phyloP scores from a whole-genome alignment of 2,113 vertebrate genomes.

The Elachura formosa region DNA sequence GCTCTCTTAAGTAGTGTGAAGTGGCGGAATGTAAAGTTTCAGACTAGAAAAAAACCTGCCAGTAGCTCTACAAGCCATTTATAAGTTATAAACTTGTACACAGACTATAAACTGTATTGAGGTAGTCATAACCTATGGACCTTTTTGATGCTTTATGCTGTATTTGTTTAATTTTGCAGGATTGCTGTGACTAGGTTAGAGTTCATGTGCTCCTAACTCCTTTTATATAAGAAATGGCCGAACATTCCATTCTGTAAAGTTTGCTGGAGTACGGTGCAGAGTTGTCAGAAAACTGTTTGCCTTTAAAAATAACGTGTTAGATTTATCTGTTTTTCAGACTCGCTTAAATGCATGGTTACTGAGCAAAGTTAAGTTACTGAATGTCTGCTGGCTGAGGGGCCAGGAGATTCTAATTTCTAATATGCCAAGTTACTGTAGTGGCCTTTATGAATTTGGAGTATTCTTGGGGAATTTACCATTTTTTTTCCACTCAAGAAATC shows the following conservation, averaged over 20 bases:
- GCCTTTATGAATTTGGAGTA: background rate
- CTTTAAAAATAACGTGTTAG: background rate
- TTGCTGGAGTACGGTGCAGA: background rate
- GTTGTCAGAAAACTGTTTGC: background rate
- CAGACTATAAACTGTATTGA: background rate
- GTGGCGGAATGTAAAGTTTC: background rate
- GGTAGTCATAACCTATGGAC: fast-evolving
- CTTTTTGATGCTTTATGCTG: background rate
- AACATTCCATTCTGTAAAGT: background rate
- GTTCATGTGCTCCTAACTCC: background rate
- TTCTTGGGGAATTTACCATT: background rate
- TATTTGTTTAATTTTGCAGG: background rate
- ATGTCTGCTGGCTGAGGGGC: background rate
- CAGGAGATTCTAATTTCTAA: background rate
- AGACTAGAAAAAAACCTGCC: fast-evolving
- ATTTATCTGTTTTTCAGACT: background rate
- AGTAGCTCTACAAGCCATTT: background rate
- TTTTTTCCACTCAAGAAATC: background rate
- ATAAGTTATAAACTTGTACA: background rate
- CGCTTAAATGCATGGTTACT: background rate
- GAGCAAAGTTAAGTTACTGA: background rate
- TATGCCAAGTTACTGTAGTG: background rate
- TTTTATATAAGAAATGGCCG: background rate
- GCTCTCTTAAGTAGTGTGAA: fast-evolving
- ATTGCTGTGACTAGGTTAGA: fast-evolving